Evolutionary conservation across 2,113 vertebrate species (phyloP).

Genomic region (Cariama cristata): DNA sequence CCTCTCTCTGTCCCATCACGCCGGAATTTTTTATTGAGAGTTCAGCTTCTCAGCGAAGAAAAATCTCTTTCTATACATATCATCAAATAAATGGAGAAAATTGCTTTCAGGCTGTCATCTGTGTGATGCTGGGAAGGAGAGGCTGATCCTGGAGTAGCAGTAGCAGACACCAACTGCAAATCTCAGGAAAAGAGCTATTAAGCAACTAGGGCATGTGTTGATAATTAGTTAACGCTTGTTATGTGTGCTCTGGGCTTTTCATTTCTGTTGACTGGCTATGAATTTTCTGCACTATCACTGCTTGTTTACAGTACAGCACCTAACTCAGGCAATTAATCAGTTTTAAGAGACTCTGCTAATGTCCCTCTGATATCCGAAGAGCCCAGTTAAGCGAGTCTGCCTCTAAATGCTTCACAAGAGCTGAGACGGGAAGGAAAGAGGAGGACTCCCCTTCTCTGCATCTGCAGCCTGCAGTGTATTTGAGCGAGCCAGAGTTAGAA

Average conservation of each 20-base stretch:
- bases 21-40: neutral
- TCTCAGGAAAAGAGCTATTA: constrained; percentile 3
- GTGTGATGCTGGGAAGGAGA: neutral
- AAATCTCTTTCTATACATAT: neutral
- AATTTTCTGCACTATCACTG: constrained; percentile 6
- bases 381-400: neutral
- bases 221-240: constrained; percentile 30
- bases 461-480: neutral
- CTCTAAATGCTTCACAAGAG: neutral
- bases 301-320: constrained; percentile 39
- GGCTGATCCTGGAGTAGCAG: neutral
- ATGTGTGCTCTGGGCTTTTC: constrained; percentile 43
- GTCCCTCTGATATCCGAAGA: neutral
- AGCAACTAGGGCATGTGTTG: neutral
- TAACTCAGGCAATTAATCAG: constrained; percentile 43
- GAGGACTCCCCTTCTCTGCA: neutral
- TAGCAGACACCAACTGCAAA: neutral
- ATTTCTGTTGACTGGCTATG: constrained; percentile 25
- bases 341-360: constrained; percentile 5
- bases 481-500: neutral
- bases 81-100: neutral
- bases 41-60: neutral
- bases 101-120: neutral
- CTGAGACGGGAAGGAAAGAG: neutral
- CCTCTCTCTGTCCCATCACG: neutral